These are phyloP conservation scores for Cerastoderma edule DNA, from an alignment of 2,888 invertebrate species.

Conservation along the genomic window DNA sequence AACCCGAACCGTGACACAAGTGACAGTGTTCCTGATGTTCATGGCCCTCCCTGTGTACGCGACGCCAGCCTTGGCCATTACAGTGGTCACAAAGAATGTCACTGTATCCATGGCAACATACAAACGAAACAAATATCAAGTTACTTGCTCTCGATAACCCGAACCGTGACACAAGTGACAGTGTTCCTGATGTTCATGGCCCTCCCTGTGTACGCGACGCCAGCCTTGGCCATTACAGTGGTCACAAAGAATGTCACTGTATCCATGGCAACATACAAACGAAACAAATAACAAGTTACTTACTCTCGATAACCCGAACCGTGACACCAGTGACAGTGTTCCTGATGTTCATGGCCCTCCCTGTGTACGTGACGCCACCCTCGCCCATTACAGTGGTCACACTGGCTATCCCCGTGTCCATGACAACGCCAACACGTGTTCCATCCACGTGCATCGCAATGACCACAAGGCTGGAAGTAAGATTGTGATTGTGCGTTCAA, in stretches of 20 bases:
- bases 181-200: no score
- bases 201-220: constrained; percentile 54
- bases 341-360: constrained; percentile 49
- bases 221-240: constrained; percentile 53
- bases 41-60: no score
- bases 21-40: no score
- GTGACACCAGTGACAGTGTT: constrained; percentile 82
- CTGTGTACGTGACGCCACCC: constrained; percentile 35
- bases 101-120: no score
- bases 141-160: no score
- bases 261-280: constrained; percentile 74
- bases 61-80: no score
- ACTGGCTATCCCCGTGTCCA: constrained; percentile 64
- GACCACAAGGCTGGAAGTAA: constrained; percentile 74
- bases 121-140: no score
- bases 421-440: constrained; percentile 78
- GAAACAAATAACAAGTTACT: no score
- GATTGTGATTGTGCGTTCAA: neutral
- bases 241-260: constrained; percentile 59
- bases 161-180: no score
- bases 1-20: no score
- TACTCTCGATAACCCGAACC: constrained; percentile 37
- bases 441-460: constrained; percentile 84
- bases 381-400: constrained; percentile 52
- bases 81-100: no score